Evolutionary conservation across 2,888 invertebrate genomes (phyloP).

Genomic region (Luperina nickerlii): DNA sequence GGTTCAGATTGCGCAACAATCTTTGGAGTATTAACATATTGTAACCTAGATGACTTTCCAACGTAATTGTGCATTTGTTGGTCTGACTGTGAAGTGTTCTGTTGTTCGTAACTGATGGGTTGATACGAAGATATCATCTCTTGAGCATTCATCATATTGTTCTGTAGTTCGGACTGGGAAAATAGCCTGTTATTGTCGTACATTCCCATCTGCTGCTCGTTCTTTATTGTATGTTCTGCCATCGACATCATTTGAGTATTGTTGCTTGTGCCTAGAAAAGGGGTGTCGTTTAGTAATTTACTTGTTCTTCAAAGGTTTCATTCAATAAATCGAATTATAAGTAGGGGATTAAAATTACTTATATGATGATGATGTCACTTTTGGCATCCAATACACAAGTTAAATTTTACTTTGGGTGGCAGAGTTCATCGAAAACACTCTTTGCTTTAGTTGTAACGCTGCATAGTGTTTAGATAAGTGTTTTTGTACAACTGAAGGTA

Average conservation of each 20-base stretch:
- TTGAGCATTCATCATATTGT: conserved; percentile 79
- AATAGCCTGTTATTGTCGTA: conserved; percentile 82
- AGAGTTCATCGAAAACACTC: too few relatives aligned
- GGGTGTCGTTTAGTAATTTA: background rate
- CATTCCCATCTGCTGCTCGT: conserved; percentile 85
- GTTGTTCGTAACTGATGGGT: conserved; percentile 77
- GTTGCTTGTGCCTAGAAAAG: conserved; percentile 81
- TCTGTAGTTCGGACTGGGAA: conserved; percentile 82
- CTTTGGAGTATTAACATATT: conserved; percentile 81
- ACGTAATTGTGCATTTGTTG: conserved; percentile 77
- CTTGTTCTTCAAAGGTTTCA: background rate
- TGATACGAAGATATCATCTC: conserved; percentile 81
- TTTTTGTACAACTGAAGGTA: too few relatives aligned
- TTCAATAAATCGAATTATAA: background rate
- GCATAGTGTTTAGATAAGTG: too few relatives aligned
- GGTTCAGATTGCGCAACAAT: conserved; percentile 79
- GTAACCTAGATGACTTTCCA: conserved; percentile 77
- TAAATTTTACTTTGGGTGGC: too few relatives aligned
- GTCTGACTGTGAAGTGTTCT: conserved; percentile 69
- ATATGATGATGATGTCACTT: too few relatives aligned
- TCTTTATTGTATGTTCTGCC: conserved; percentile 81
- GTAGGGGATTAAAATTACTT: conserved; percentile 1
- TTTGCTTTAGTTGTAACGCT: too few relatives aligned
- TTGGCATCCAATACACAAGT: too few relatives aligned
- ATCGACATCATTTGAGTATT: conserved; percentile 86